Conservation (phyloP, 2,113 vertebrate species). For the Ginglymostoma cirratum region DNA sequence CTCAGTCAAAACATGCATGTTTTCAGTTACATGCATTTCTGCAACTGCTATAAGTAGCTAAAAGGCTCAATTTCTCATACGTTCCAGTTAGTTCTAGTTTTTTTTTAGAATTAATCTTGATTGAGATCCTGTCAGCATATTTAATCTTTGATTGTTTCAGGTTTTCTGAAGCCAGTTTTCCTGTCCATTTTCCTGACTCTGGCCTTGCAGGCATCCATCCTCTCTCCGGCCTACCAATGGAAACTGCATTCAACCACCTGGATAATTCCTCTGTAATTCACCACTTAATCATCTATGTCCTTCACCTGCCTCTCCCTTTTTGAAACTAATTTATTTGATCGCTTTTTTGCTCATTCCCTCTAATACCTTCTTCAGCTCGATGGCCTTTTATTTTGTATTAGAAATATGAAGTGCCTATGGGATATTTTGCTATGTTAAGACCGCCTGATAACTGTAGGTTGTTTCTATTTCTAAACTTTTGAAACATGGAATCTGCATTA, state of each 20-base stretch:
- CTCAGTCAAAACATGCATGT: not conserved
- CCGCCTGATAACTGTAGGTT: not conserved
- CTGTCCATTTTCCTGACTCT: not conserved
- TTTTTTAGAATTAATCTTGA: not conserved
- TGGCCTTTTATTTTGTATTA: not conserved
- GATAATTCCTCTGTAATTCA: not conserved
- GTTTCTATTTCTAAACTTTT: slow-evolving; percentile 10
- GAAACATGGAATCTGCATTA: not conserved
- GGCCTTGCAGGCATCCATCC: not conserved
- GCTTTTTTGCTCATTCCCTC: not conserved
- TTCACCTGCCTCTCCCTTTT: not conserved
- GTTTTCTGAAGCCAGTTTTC: not conserved
- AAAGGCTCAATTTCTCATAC: not conserved
- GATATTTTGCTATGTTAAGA: not conserved
- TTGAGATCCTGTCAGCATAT: not conserved
- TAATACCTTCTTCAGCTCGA: not conserved
- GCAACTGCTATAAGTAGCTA: not conserved
- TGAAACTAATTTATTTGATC: not conserved
- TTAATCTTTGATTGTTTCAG: not conserved
- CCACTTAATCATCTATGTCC: not conserved
- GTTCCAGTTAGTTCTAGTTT: not conserved
- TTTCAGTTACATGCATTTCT: not conserved
- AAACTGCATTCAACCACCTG: not conserved
- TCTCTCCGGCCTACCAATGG: not conserved
- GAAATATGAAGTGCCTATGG: not conserved